Evolutionary conservation across 1,140 invertebrate species (phyloP).

Genomic region (Holcopasites calliopsidis): DNA sequence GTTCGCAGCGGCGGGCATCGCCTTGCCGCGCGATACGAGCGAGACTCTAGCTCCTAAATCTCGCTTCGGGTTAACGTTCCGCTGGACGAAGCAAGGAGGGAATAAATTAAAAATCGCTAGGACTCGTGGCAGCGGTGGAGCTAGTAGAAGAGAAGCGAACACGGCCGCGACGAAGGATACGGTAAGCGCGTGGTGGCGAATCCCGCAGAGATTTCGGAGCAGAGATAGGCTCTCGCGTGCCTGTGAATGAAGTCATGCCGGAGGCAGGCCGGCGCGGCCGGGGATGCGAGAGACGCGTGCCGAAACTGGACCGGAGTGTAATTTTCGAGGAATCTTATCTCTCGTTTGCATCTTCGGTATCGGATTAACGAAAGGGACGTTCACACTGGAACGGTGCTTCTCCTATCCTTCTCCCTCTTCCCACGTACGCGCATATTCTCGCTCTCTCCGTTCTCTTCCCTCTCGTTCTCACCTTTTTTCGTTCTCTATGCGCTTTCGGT

Average conservation of each 20-base stretch:
- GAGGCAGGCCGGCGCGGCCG: neutral
- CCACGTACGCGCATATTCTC: too few species aligned
- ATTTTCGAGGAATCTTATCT: conserved; percentile 69
- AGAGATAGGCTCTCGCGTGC: conserved; percentile 28
- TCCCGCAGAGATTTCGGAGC: neutral
- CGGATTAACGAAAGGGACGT: conserved; percentile 65
- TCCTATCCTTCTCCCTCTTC: neutral
- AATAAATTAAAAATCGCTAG: conserved; percentile 50
- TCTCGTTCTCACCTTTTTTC: too few species aligned
- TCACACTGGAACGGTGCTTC: conserved; percentile 3
- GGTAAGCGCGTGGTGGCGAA: neutral
- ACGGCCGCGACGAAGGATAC: neutral
- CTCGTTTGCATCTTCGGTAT: conserved; percentile 74
- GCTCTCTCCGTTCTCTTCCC: neutral
- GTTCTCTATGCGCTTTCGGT: too few species aligned
- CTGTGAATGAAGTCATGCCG: conserved; percentile 12
- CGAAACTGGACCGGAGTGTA: conserved; percentile 69
- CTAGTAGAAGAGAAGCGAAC: neutral
- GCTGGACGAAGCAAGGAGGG: conserved; percentile 10
- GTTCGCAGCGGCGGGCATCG: neutral
- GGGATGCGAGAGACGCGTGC: conserved; percentile 70
- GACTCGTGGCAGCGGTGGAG: neutral
- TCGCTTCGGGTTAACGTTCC: neutral
- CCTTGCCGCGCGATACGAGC: too few species aligned
- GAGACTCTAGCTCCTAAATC: too few species aligned